Conservation (phyloP, 2,888 invertebrate genomes). For the Hydrotaea diabolus region DNA sequence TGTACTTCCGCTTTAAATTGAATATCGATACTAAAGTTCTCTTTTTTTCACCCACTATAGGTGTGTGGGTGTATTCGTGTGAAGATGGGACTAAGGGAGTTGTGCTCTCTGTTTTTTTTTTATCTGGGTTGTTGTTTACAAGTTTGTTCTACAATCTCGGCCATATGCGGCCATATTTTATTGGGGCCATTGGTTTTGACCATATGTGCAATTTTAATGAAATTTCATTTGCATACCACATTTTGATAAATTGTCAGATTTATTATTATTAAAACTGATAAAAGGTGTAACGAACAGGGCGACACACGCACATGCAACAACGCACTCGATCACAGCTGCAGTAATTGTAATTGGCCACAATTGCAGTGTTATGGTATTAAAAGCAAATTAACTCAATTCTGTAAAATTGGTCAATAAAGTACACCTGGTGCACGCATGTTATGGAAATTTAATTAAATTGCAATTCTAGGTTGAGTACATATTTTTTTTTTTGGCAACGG, state of each 20-base stretch:
- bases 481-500: too few species aligned
- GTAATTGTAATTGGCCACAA: slow-evolving; percentile 30
- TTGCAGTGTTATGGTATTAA: slow-evolving; percentile 13
- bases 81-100: not conserved
- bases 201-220: slow-evolving; percentile 52
- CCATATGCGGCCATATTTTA: slow-evolving; percentile 47
- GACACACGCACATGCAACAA: not conserved
- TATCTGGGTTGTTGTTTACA: too few species aligned
- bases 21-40: slow-evolving; percentile 53
- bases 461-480: too few species aligned
- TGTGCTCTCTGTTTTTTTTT: not conserved
- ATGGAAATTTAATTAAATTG: not conserved
- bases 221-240: slow-evolving; percentile 52
- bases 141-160: slow-evolving; percentile 5
- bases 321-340: not conserved
- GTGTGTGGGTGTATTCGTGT: slow-evolving; percentile 3
- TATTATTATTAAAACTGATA: slow-evolving; percentile 50
- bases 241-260: slow-evolving; percentile 61
- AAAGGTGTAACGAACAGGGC: slow-evolving; percentile 10
- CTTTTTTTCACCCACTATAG: slow-evolving; percentile 10
- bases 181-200: slow-evolving; percentile 55
- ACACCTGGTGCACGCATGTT: not conserved
- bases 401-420: slow-evolving; percentile 10
- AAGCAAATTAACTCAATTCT: slow-evolving; percentile 5
- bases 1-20: slow-evolving; percentile 60